These are phyloP conservation scores for Centropristis striata DNA, from an alignment of 2,113 vertebrate genomes.

Conservation along the genomic window DNA sequence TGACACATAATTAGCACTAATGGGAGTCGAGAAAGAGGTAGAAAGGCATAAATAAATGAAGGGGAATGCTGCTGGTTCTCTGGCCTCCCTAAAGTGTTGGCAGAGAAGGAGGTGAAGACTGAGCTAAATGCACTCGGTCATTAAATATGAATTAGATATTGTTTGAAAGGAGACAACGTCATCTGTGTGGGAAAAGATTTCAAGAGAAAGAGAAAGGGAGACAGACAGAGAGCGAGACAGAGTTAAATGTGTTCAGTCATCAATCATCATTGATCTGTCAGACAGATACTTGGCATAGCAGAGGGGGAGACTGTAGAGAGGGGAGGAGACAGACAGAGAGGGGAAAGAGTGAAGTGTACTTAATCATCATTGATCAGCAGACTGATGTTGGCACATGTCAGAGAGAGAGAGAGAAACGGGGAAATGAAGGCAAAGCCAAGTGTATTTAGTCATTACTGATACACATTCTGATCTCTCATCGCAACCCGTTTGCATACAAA, in stretches of 20 bases:
- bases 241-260: conserved; percentile 33
- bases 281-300: conserved; percentile 11
- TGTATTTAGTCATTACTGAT: neutral
- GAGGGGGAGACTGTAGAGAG: neutral
- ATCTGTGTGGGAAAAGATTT: neutral
- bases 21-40: conserved; percentile 11
- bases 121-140: conserved; percentile 46
- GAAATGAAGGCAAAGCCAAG: neutral
- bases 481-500: neutral
- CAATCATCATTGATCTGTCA: conserved; percentile 53
- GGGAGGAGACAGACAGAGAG: no score
- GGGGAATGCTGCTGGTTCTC: conserved; percentile 13
- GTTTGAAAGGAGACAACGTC: conserved; percentile 24
- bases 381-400: neutral
- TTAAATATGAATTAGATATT: conserved; percentile 65
- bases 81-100: conserved; percentile 21
- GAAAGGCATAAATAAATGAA: conserved; percentile 39
- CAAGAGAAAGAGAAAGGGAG: conserved; percentile 4
- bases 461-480: neutral
- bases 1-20: conserved; percentile 26
- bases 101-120: conserved; percentile 16
- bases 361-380: conserved; percentile 27
- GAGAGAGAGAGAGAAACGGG: neutral
- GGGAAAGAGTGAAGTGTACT: neutral
- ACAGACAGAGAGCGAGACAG: neutral